phyloP scores from a whole-genome alignment of 2,113 vertebrate genomes.

The Mustela lutreola region DNA sequence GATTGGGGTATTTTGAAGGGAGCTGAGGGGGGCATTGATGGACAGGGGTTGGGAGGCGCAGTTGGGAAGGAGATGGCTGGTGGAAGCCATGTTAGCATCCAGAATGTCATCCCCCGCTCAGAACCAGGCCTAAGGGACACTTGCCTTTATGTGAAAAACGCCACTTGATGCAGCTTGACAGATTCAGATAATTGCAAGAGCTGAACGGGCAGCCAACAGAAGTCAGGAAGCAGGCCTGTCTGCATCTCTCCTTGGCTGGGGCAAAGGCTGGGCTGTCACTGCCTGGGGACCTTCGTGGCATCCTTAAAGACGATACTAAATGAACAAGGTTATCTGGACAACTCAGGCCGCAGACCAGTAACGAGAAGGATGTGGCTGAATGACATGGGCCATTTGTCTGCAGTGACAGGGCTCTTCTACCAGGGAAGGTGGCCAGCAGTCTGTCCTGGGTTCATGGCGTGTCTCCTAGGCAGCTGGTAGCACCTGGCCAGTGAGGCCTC shows the following conservation, averaged over 20 bases:
- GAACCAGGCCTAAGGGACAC: not conserved
- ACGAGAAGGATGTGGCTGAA: not conserved
- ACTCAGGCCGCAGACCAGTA: conserved; percentile 53
- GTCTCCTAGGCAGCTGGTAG: not conserved
- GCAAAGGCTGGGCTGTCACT: conserved; percentile 37
- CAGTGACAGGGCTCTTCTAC: conserved; percentile 51
- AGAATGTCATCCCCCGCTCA: not conserved
- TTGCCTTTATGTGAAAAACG: not conserved
- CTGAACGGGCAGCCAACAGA: not conserved
- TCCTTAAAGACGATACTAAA: conserved; percentile 39
- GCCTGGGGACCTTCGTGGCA: not conserved
- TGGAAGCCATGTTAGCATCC: not conserved
- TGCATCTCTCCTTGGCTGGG: not conserved
- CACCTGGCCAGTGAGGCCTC: not conserved
- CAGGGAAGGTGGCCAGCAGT: not conserved
- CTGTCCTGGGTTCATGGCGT: not conserved
- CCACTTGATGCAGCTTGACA: conserved; percentile 44
- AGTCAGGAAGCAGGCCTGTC: conserved; percentile 5
- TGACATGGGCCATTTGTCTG: conserved; percentile 57
- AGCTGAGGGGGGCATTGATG: not conserved
- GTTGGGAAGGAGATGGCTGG: not conserved
- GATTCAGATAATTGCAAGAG: not conserved
- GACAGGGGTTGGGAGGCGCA: not conserved
- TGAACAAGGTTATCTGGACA: conserved; percentile 67
- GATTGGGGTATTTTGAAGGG: not conserved